These are phyloP conservation scores for Chaetodon trifasciatus DNA, from an alignment of 2,797 vertebrate genomes.

Conservation along the genomic window DNA sequence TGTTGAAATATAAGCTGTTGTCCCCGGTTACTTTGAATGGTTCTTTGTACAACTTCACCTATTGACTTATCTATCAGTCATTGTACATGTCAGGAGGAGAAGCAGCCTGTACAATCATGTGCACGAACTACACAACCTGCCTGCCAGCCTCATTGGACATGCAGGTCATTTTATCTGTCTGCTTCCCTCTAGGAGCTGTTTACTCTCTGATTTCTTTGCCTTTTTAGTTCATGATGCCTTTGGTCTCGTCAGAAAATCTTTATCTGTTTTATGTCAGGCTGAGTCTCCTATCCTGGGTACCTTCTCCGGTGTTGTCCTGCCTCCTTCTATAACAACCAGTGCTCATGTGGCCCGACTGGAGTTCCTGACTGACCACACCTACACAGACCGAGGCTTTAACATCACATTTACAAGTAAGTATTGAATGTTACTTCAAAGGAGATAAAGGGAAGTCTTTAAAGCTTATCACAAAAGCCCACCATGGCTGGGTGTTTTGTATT, in stretches of 20 bases:
- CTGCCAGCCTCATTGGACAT: conserved; percentile 22
- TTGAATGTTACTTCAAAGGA: background rate
- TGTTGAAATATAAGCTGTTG: conserved; percentile 18
- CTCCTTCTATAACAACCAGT: conserved; percentile 96
- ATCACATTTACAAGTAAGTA: conserved; percentile 98
- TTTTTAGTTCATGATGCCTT: conserved; percentile 1
- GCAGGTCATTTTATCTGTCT: background rate
- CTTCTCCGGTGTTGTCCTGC: conserved; percentile 94
- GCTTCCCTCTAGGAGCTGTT: background rate
- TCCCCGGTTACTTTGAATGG: conserved; percentile 29
- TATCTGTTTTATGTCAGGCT: conserved; percentile 69
- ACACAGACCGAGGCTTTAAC: conserved; percentile 97
- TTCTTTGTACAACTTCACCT: conserved; percentile 20
- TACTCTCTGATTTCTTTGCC: background rate
- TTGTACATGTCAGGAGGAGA: conserved; percentile 14
- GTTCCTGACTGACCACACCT: conserved; percentile 98
- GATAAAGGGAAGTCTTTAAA: conserved; percentile 36
- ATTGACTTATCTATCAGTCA: conserved; percentile 29
- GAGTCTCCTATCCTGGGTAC: conserved; percentile 97
- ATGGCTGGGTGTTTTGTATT: conserved; percentile 27
- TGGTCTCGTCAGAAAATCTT: conserved; percentile 20
- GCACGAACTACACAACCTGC: conserved; percentile 14
- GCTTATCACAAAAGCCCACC: conserved; percentile 30
- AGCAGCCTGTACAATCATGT: conserved; percentile 27
- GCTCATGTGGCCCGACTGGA: conserved; percentile 94